A percentile compares a stretch with the other conserved stretches of the same genome.
These are phyloP conservation scores for Phoxinus phoxinus DNA, from an alignment of 2,113 vertebrate species.

Conservation along the genomic window DNA sequence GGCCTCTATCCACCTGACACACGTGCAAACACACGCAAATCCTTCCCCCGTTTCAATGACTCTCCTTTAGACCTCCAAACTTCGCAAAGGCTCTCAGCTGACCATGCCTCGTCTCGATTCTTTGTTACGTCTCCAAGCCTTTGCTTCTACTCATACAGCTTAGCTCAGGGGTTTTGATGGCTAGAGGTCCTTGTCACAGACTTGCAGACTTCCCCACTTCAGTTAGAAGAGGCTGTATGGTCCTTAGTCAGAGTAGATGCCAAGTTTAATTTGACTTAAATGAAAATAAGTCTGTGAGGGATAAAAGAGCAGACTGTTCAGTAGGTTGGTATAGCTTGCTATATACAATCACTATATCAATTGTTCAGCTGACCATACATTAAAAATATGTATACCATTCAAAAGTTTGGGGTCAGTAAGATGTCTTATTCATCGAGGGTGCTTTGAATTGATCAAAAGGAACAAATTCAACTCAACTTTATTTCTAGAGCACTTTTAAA, in stretches of 20 bases:
- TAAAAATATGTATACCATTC: neutral
- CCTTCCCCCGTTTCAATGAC: conserved; percentile 14
- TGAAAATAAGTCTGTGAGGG: neutral
- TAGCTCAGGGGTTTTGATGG: conserved; percentile 15
- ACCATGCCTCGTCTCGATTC: neutral
- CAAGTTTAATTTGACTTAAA: neutral
- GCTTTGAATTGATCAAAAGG: too few relatives aligned
- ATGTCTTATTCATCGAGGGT: neutral
- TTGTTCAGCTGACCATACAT: too few relatives aligned
- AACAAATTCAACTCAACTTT: too few relatives aligned
- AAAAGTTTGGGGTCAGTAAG: too few relatives aligned
- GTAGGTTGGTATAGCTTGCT: neutral
- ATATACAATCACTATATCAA: too few relatives aligned
- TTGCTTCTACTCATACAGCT: neutral
- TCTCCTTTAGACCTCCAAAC: neutral
- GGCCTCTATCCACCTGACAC: neutral
- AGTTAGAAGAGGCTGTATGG: conserved; percentile 22
- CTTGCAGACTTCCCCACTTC: conserved; percentile 9
- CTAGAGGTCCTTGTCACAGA: conserved; percentile 20
- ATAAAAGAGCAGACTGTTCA: neutral
- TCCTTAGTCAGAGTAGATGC: neutral
- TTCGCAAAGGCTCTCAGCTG: neutral
- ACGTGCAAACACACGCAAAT: conserved; percentile 15
- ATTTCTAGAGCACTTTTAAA: too few relatives aligned
- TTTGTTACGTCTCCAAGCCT: conserved; percentile 7